Conservation (phyloP, 2,113 vertebrate genomes). For the Maylandia zebra region DNA sequence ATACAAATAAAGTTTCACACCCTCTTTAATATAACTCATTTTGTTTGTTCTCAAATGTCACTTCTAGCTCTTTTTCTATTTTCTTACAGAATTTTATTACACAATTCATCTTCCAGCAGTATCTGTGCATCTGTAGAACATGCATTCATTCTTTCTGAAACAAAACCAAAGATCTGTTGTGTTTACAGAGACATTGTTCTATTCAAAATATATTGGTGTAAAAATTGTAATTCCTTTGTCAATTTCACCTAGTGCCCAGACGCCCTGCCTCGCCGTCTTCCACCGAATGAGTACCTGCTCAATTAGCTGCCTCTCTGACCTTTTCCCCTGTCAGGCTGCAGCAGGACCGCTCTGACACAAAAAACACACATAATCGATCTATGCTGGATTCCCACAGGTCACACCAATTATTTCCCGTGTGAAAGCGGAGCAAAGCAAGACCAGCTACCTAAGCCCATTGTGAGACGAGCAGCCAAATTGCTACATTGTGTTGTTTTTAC, state of each 20-base stretch:
- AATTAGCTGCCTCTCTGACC: constrained; percentile 31
- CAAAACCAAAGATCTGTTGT: not conserved
- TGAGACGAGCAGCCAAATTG: not conserved
- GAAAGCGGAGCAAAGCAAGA: not conserved
- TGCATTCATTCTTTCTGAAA: not conserved
- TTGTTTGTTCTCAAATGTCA: not conserved
- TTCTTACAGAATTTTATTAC: not conserved
- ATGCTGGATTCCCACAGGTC: constrained; percentile 25
- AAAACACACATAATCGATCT: constrained; percentile 42
- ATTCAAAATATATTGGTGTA: not conserved
- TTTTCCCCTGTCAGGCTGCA: constrained; percentile 28
- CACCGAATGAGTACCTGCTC: not conserved
- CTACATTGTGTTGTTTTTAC: not conserved
- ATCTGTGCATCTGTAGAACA: not conserved
- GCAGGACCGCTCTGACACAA: constrained; percentile 27
- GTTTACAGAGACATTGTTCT: not conserved
- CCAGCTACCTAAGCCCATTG: not conserved
- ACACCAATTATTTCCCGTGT: constrained; percentile 40
- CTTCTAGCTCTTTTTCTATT: not conserved
- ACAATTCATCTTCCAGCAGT: not conserved
- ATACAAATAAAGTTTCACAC: not conserved
- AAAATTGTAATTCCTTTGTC: not conserved
- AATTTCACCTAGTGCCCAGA: not conserved
- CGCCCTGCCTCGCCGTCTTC: not conserved
- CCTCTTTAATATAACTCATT: not conserved